Evolutionary conservation across 2,113 vertebrate genomes (phyloP), one percentile per base, ranked within the genome.

Genomic region (Gracilinanus agilis): DNA sequence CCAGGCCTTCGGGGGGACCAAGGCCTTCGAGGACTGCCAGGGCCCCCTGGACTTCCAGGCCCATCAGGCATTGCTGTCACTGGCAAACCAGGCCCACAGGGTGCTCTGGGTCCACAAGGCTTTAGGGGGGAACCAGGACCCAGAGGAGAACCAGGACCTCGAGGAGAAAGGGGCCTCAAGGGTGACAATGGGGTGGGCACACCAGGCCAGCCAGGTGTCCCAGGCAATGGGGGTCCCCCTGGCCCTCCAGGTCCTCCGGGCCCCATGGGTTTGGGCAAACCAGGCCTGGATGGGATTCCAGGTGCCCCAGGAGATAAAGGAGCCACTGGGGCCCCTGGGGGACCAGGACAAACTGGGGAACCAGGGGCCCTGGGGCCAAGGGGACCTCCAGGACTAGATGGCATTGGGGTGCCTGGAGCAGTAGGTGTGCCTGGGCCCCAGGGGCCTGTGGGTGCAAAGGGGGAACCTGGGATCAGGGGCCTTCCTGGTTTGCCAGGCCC

Each of bases 101-200:
- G 99, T 0, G 97, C 98, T 3, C 99, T 99, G 0, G 99, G 99
- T 0, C 98, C 98, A n/a, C 98, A 99, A 9, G 99, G 99, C 0
- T 67, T 98, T 94, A 95, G 54, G 6, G 97, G 97, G 29, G 97
- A 98, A n/a, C 97, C 97, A 56, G 97, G 97, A 5, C 96, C 95
- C 24, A 96, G 97, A 40, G 97, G 97, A 53, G 97, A 97, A 75
- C 97, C 97, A 61, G 97, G 97, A 16, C 97, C 97, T 11, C 96
- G 96, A 2, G 97, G 97, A 49, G 96, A 96, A 24, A 98, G 98
- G 95, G 99, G 99, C 40, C 91, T 98, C 95, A 99, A 99, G 95
- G 99, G 99, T 0, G 99, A 99, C 93, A 99, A 99, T 13, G 99
- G 99, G 0, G 98, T 99, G 97, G 99, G 99, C 8, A 99, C 99